A percentile compares a stretch with the other conserved stretches of the same genome.
Evolutionary conservation across 2,888 invertebrate genomes (phyloP).

Genomic region (Toxonevra muliebris): DNA sequence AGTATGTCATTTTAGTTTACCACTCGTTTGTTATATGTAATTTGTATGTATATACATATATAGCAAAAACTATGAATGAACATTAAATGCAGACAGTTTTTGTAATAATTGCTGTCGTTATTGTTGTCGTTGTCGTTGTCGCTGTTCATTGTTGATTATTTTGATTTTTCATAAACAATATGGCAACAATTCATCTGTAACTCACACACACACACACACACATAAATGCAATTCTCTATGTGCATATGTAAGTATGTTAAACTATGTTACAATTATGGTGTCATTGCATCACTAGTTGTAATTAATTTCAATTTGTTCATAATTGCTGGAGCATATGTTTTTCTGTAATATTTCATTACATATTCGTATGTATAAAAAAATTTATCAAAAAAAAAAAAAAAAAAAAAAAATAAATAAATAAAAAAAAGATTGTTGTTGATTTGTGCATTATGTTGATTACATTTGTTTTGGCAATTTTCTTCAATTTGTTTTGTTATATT

Average conservation of each 20-base stretch:
- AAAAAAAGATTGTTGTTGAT: too few species aligned
- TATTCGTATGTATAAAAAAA: too few species aligned
- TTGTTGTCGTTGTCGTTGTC: constrained; percentile 6
- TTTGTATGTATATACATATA: too few species aligned
- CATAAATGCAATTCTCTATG: background rate
- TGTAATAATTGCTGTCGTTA: too few species aligned
- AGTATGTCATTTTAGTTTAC: too few species aligned
- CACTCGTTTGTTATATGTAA: too few species aligned
- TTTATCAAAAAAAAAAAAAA: too few species aligned
- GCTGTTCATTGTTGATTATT: constrained; percentile 5
- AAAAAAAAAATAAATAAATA: too few species aligned
- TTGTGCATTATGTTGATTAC: too few species aligned
- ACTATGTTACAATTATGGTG: constrained; percentile 7
- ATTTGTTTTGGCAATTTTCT: constrained; percentile 3
- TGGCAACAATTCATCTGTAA: constrained; percentile 1
- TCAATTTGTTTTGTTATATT: background rate
- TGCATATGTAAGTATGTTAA: background rate
- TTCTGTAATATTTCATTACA: background rate
- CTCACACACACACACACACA: constrained; percentile 4
- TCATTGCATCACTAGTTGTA: constrained; percentile 15
- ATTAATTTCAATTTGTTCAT: constrained; percentile 25
- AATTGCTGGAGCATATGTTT: constrained; percentile 8
- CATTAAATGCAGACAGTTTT: too few species aligned
- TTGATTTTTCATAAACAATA: constrained; percentile 8
- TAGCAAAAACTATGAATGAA: too few species aligned